Evolutionary conservation across 2,113 vertebrate species (phyloP).

Genomic region (Pan troglodytes): DNA sequence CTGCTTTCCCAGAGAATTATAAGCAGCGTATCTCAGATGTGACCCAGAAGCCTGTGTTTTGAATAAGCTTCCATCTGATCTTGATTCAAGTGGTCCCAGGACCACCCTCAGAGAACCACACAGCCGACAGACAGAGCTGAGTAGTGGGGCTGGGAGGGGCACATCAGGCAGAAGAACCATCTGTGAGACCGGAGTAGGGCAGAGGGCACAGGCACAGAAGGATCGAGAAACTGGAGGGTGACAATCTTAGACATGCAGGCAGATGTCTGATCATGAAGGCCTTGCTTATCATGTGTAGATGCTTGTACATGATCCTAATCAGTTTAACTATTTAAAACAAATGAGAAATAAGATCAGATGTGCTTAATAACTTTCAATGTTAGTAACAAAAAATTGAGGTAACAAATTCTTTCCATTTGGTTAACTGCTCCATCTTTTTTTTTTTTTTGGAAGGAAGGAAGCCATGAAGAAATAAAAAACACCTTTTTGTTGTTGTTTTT

Average conservation of each 20-base stretch:
- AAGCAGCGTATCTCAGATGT: not conserved
- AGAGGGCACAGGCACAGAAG: rapidly evolving
- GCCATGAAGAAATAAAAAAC: not conserved
- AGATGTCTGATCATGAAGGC: not conserved
- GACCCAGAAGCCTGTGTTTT: conserved; percentile 48
- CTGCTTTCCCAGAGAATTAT: not conserved
- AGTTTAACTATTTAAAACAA: not conserved
- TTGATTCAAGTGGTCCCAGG: conserved; percentile 3
- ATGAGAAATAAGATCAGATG: not conserved
- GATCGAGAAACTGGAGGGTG: not conserved
- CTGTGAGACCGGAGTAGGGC: not conserved
- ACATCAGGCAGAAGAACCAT: not conserved
- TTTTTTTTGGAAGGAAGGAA: not conserved
- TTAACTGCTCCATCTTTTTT: not conserved
- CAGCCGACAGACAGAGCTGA: not conserved
- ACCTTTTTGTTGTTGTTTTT: not conserved
- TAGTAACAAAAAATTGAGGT: not conserved
- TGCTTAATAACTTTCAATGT: not conserved
- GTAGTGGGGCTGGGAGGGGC: not conserved
- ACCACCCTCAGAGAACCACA: not conserved
- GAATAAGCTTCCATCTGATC: conserved; percentile 1
- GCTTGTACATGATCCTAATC: not conserved
- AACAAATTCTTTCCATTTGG: not conserved
- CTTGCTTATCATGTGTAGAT: not conserved
- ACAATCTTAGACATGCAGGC: not conserved